A percentile compares a stretch with the other conserved stretches of the same genome.
Evolutionary conservation across 2,888 invertebrate genomes (phyloP).

Genomic region (Xylophagus ater): DNA sequence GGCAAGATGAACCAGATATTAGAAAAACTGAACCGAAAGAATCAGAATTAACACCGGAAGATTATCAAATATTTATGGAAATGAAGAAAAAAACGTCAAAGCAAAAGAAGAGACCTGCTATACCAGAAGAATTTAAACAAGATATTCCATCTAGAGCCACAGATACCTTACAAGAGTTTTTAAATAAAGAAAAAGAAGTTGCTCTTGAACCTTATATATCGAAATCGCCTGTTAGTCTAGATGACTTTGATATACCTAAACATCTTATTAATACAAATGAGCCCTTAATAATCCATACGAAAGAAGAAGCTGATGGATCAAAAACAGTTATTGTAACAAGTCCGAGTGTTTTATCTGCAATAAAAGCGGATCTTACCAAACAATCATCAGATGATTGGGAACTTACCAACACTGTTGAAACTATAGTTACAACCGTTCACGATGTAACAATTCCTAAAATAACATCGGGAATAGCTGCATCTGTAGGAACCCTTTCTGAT

Average conservation of each 20-base stretch:
- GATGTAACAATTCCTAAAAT: not conserved
- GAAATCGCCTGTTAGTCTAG: too few relatives aligned
- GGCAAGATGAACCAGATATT: conserved; percentile 18
- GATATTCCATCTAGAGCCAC: not conserved
- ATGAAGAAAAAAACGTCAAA: conserved; percentile 35
- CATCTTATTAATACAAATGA: too few relatives aligned
- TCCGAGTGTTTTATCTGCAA: too few relatives aligned
- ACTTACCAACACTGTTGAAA: conserved; percentile 8
- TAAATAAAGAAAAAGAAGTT: conserved; percentile 14
- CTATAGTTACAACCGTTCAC: conserved; percentile 5
- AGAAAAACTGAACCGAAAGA: conserved; percentile 16
- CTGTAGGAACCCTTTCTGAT: not conserved
- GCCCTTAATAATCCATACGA: too few relatives aligned
- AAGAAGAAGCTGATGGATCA: too few relatives aligned
- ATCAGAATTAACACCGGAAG: conserved; percentile 32
- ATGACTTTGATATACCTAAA: too few relatives aligned
- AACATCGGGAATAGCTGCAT: not conserved
- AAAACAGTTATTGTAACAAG: too few relatives aligned
- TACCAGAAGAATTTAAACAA: conserved; percentile 31
- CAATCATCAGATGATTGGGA: conserved; percentile 6
- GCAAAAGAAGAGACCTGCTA: conserved; percentile 35
- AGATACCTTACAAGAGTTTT: conserved; percentile 5
- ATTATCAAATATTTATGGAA: conserved; percentile 30
- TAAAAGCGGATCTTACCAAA: not conserved
- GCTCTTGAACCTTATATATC: too few relatives aligned